phyloP scores from a whole-genome alignment of 2,888 invertebrate species.

The Drosophila longiperda region DNA sequence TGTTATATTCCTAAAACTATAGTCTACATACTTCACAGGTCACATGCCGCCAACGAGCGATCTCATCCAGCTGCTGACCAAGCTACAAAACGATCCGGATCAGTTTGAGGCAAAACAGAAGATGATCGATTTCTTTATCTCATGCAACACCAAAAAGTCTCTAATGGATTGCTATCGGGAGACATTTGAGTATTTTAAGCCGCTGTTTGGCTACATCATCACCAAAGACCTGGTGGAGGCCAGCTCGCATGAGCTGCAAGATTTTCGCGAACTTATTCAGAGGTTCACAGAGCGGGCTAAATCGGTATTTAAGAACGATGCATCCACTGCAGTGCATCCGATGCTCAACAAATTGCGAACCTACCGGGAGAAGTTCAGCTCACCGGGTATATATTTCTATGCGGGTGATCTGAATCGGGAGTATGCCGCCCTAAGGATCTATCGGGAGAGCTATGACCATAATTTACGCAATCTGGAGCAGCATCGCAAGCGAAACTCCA shows the following conservation, averaged over 20 bases:
- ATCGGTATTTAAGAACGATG: constrained; percentile 51
- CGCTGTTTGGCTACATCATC: constrained; percentile 82
- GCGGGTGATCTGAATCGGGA: constrained; percentile 74
- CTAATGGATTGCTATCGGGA: constrained; percentile 83
- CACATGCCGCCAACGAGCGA: constrained; percentile 72
- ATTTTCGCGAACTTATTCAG: constrained; percentile 69
- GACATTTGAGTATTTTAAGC: constrained; percentile 82
- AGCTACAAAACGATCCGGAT: constrained; percentile 75
- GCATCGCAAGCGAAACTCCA: constrained; percentile 75
- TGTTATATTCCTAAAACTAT: neutral
- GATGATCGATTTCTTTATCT: constrained; percentile 81
- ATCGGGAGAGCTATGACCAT: constrained; percentile 81
- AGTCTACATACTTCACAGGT: constrained; percentile 52
- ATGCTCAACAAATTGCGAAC: constrained; percentile 62
- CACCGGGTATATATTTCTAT: constrained; percentile 76
- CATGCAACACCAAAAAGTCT: constrained; percentile 76
- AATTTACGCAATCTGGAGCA: constrained; percentile 78
- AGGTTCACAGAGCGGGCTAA: constrained; percentile 66
- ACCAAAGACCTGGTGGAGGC: constrained; percentile 70
- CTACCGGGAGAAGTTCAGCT: constrained; percentile 72
- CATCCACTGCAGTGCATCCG: constrained; percentile 39
- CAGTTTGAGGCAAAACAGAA: constrained; percentile 83
- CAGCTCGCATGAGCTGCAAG: constrained; percentile 68
- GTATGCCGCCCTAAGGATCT: constrained; percentile 74
- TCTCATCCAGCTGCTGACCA: constrained; percentile 74